Percentiles rank a stretch among this genome's conserved stretches.
Evolutionary conservation across 92 coral and sea anemone genomes (phyloP).

Genomic region (Phymanthus crucifer): DNA sequence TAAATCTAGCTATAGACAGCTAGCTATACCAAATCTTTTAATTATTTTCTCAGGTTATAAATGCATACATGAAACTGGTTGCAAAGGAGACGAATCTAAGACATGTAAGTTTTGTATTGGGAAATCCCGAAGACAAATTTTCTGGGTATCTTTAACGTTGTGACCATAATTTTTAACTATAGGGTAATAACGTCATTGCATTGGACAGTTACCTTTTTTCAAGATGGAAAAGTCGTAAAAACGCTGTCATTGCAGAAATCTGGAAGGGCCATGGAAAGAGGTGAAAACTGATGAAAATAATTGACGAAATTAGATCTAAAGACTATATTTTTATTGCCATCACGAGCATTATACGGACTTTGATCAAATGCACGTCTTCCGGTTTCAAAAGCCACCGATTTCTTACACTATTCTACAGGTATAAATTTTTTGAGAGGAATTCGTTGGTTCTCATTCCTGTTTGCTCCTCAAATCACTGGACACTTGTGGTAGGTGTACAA

Average conservation of each 20-base stretch:
- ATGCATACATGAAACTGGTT: background rate
- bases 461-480: background rate
- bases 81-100: background rate
- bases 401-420: background rate
- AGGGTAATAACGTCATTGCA: background rate
- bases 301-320: too few relatives aligned
- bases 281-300: background rate
- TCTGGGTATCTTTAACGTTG: background rate
- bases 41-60: background rate
- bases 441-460: background rate
- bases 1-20: too few relatives aligned
- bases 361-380: background rate
- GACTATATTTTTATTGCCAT: background rate
- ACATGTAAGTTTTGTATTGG: background rate
- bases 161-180: background rate
- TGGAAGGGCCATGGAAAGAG: background rate
- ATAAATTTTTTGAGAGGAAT: background rate
- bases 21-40: too few relatives aligned
- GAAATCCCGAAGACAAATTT: background rate
- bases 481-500: background rate
- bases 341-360: background rate
- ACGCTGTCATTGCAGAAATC: background rate
- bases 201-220: background rate
- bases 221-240: background rate
- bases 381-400: background rate